These are phyloP conservation scores for Zygogramma bicolorata DNA, from an alignment of 2,888 invertebrate genomes.

Conservation along the genomic window DNA sequence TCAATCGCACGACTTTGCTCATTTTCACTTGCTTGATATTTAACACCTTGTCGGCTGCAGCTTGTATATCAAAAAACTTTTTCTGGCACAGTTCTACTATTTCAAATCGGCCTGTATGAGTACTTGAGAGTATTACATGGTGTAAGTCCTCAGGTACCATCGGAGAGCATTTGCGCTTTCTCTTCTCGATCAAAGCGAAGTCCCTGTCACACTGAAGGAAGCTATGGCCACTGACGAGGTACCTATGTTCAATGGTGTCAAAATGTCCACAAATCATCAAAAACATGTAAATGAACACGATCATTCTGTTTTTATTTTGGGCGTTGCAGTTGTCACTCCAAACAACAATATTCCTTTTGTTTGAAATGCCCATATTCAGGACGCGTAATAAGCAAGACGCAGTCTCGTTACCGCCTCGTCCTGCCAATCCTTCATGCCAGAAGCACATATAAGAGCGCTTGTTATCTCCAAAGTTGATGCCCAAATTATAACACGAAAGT, in stretches of 20 bases:
- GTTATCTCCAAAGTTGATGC: constrained; percentile 2
- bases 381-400: neutral
- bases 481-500: too few species aligned
- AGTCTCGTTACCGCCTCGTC: constrained; percentile 50
- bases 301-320: constrained; percentile 33
- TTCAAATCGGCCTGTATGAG: too few species aligned
- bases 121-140: too few species aligned
- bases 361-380: too few species aligned
- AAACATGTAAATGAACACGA: constrained; percentile 31
- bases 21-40: too few species aligned
- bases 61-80: too few species aligned
- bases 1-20: too few species aligned
- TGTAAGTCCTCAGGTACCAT: too few species aligned
- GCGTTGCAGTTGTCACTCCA: constrained; percentile 38
- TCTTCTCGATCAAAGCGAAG: constrained; percentile 43
- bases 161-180: neutral
- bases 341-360: neutral
- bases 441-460: constrained; percentile 45
- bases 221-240: constrained; percentile 42
- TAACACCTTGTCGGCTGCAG: too few species aligned
- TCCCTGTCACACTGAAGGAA: constrained; percentile 43
- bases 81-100: too few species aligned
- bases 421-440: too few species aligned
- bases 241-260: constrained; percentile 33
- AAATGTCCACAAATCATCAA: constrained; percentile 8